These are phyloP conservation scores for Trinorchestia longiramus DNA, from an alignment of 1,140 invertebrate genomes.

Conservation along the genomic window DNA sequence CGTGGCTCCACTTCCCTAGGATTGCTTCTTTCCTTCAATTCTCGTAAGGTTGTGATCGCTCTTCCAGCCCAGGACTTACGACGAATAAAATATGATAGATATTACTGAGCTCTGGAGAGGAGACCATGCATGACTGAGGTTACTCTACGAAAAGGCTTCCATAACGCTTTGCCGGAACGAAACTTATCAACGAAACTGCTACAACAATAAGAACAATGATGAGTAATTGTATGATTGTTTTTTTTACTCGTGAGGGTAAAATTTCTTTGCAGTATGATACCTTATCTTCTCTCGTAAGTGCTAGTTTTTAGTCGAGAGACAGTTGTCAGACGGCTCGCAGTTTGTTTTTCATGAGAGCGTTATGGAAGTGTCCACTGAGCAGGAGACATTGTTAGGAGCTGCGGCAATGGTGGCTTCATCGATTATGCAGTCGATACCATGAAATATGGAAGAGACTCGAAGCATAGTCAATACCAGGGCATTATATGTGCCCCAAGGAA, in stretches of 20 bases:
- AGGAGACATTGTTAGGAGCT: neutral
- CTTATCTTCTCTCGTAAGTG: too few species aligned
- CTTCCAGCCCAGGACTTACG: neutral
- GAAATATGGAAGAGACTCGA: slow-evolving; percentile 23
- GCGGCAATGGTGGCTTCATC: slow-evolving; percentile 35
- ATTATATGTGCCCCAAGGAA: slow-evolving; percentile 8
- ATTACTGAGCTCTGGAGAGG: neutral
- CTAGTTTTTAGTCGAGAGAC: neutral
- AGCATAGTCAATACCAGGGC: neutral
- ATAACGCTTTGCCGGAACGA: neutral
- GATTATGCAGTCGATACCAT: slow-evolving; percentile 49
- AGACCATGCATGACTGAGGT: neutral
- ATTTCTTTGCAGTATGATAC: neutral
- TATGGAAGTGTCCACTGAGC: neutral
- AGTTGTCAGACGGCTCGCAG: neutral
- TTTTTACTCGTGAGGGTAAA: neutral
- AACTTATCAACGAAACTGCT: neutral
- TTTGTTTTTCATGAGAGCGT: neutral
- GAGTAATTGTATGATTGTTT: neutral
- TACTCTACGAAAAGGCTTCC: neutral
- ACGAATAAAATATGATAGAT: neutral
- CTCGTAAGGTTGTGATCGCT: neutral
- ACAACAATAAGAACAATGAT: neutral
- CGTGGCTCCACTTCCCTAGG: neutral
- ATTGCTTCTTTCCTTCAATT: neutral